Conservation (phyloP, 2,888 invertebrate species). For the Cantharis lateralis region DNA sequence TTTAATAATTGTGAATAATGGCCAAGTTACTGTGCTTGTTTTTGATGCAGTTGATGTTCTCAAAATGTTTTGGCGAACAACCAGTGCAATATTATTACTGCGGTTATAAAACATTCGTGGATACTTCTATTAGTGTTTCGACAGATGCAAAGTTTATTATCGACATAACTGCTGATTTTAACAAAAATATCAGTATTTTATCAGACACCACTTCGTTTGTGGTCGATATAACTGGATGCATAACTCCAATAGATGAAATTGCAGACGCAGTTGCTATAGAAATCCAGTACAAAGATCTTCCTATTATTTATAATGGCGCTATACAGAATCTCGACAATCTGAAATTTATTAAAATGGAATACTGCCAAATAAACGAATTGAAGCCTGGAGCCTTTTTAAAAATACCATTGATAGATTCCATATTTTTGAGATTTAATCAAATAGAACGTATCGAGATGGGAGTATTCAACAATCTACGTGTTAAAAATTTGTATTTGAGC, state of each 20-base stretch:
- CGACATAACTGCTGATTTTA: slow-evolving; percentile 9
- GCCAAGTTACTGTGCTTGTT: background rate
- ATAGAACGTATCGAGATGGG: slow-evolving; percentile 11
- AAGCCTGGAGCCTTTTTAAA: slow-evolving; percentile 30
- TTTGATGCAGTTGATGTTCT: background rate
- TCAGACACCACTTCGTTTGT: slow-evolving; percentile 17
- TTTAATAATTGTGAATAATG: background rate
- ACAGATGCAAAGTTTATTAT: slow-evolving; percentile 16
- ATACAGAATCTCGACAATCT: slow-evolving; percentile 34
- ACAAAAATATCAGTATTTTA: slow-evolving; percentile 15
- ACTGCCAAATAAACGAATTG: slow-evolving; percentile 23
- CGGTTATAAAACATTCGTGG: slow-evolving; percentile 11
- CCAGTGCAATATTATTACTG: slow-evolving; percentile 17
- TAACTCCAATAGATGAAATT: slow-evolving; percentile 20
- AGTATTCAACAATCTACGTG: slow-evolving; percentile 18
- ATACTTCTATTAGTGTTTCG: slow-evolving; percentile 18
- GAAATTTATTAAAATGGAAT: slow-evolving; percentile 21
- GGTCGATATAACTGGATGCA: slow-evolving; percentile 21
- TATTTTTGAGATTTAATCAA: slow-evolving; percentile 11
- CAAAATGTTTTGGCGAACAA: background rate
- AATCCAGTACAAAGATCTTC: slow-evolving; percentile 28
- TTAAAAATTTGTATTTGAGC: slow-evolving; percentile 31
- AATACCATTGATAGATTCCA: slow-evolving; percentile 11
- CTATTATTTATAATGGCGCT: slow-evolving; percentile 20
- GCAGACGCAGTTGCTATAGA: slow-evolving; percentile 11